phyloP scores from a whole-genome alignment of 2,113 vertebrate species.

The Hemiscyllium ocellatum region DNA sequence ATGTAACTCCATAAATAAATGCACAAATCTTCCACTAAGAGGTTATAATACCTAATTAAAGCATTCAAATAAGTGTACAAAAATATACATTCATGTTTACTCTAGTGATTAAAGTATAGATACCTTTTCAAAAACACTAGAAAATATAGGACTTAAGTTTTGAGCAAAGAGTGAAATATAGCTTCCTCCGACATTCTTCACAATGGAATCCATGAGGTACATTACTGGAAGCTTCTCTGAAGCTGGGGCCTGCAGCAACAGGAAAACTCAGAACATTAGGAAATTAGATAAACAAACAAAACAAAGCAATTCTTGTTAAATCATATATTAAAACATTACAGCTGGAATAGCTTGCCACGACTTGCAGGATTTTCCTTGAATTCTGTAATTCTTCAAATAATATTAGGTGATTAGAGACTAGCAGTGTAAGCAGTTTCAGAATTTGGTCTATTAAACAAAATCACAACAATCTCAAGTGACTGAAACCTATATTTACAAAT shows the following conservation, averaged over 20 bases:
- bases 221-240: constrained; percentile 98
- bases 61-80: background rate
- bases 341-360: background rate
- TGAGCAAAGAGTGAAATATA: constrained; percentile 99
- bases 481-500: background rate
- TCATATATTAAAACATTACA: background rate
- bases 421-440: background rate
- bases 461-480: background rate
- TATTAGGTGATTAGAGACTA: background rate
- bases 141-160: constrained; percentile 99
- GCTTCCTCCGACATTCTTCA: constrained; percentile 99
- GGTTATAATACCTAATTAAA: background rate
- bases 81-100: background rate
- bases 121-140: constrained; percentile 99
- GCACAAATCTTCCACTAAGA: background rate
- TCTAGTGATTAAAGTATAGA: constrained; percentile 53
- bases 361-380: background rate
- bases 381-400: background rate
- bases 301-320: background rate
- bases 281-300: constrained; percentile 50
- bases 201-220: constrained; percentile 99
- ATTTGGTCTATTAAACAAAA: background rate
- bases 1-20: background rate
- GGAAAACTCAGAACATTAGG: constrained; percentile 98
- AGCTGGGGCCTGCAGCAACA: constrained; percentile 88